Conservation (phyloP, 2,797 vertebrate genomes). For the Garrulus glandarius region DNA sequence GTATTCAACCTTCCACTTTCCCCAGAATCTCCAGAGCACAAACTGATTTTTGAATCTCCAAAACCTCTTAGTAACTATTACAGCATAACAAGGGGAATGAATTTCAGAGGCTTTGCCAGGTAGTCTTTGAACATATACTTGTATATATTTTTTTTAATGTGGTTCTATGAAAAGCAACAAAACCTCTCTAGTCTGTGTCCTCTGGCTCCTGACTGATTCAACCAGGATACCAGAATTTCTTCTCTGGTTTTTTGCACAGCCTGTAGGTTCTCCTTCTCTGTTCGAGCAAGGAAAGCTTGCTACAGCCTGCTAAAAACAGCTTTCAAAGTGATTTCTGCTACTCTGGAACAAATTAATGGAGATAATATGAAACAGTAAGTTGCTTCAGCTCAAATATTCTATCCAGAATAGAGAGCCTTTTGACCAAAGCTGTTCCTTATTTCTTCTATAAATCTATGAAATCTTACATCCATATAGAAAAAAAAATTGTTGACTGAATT, state of each 20-base stretch:
- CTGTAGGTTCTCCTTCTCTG: neutral
- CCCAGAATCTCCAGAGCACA: neutral
- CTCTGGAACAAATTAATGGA: neutral
- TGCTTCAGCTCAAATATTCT: neutral
- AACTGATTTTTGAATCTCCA: neutral
- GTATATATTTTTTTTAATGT: neutral
- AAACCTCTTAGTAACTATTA: neutral
- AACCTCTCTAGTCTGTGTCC: neutral
- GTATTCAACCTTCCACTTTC: neutral
- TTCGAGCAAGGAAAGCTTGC: neutral
- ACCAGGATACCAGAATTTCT: neutral
- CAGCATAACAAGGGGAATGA: neutral
- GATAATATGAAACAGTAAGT: neutral
- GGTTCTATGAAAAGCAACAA: neutral
- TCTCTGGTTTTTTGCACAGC: rapidly evolving
- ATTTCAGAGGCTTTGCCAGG: neutral
- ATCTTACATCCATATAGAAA: neutral
- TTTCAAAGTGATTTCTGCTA: neutral
- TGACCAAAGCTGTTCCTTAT: neutral
- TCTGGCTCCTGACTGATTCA: neutral
- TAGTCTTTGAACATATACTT: neutral
- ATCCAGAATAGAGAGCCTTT: neutral
- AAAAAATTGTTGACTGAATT: neutral
- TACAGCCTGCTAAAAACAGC: neutral
- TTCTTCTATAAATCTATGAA: neutral